Conservation (phyloP, 2,888 invertebrate species). For the Asteroscopus sphinx region DNA sequence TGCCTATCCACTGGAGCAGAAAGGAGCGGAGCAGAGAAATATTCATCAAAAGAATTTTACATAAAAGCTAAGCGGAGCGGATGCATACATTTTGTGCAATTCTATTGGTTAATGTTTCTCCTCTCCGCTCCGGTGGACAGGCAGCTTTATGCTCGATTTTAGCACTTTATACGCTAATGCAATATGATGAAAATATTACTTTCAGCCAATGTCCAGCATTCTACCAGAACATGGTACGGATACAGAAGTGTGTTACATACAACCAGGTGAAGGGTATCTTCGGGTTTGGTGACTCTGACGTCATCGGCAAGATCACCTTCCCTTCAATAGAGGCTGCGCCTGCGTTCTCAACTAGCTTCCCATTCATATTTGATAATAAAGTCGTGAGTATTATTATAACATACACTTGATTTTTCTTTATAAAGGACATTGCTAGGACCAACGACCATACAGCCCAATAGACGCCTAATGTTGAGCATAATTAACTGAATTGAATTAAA, state of each 20-base stretch:
- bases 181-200: neutral
- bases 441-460: too few species aligned
- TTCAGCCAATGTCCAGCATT: conserved; percentile 95
- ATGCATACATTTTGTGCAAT: too few species aligned
- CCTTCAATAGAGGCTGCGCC: conserved; percentile 99
- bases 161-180: too few species aligned
- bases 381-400: conserved; percentile 90
- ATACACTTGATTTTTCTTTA: neutral
- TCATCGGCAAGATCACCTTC: conserved; percentile 99
- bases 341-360: conserved; percentile 96
- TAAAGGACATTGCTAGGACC: neutral
- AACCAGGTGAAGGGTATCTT: conserved; percentile 99
- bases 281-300: conserved; percentile 98
- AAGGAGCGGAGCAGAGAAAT: too few species aligned
- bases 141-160: too few species aligned
- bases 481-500: too few species aligned
- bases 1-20: too few species aligned
- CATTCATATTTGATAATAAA: conserved; percentile 95
- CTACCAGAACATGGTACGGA: conserved; percentile 97
- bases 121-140: too few species aligned
- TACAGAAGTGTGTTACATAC: conserved; percentile 98
- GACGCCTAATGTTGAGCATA: too few species aligned
- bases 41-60: too few species aligned
- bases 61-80: too few species aligned
- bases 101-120: too few species aligned